Percentiles rank a stretch among this genome's conserved stretches.
phyloP scores from a whole-genome alignment of 2,113 vertebrate genomes.

The Muscicapa adusta region DNA sequence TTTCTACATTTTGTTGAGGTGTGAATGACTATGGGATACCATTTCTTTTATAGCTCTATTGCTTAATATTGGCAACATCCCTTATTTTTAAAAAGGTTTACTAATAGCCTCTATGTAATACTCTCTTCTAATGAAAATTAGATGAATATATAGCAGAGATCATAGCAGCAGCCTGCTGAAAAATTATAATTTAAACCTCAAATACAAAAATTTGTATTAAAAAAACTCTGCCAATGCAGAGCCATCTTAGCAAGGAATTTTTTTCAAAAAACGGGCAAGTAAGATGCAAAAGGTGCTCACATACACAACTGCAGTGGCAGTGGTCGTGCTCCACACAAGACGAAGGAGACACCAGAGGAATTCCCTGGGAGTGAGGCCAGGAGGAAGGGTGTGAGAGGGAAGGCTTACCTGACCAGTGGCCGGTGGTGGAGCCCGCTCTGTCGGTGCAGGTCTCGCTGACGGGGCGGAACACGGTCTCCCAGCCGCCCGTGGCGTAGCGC shows the following conservation, averaged over 20 bases:
- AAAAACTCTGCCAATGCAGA: background rate
- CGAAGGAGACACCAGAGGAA: rapidly evolving
- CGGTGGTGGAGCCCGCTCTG: constrained; percentile 84
- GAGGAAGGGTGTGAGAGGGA: rapidly evolving
- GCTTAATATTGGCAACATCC: background rate
- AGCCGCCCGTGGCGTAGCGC: constrained; percentile 94
- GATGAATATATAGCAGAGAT: background rate
- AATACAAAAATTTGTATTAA: background rate
- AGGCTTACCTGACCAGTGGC: constrained; percentile 94
- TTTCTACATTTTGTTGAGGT: background rate
- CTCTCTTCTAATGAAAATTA: background rate
- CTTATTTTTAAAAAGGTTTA: background rate
- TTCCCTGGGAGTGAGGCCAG: rapidly evolving
- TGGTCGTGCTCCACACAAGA: rapidly evolving
- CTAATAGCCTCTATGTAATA: background rate
- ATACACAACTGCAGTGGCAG: background rate
- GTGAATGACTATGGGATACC: background rate
- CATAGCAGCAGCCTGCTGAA: background rate
- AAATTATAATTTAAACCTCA: background rate
- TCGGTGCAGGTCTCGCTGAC: constrained; percentile 95
- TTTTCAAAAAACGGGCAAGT: background rate
- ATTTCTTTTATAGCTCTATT: background rate
- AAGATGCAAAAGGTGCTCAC: background rate
- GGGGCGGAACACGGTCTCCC: constrained; percentile 96
- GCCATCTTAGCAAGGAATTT: background rate